phyloP scores from a whole-genome alignment of 2,888 invertebrate genomes.

The Tachina lurida region DNA sequence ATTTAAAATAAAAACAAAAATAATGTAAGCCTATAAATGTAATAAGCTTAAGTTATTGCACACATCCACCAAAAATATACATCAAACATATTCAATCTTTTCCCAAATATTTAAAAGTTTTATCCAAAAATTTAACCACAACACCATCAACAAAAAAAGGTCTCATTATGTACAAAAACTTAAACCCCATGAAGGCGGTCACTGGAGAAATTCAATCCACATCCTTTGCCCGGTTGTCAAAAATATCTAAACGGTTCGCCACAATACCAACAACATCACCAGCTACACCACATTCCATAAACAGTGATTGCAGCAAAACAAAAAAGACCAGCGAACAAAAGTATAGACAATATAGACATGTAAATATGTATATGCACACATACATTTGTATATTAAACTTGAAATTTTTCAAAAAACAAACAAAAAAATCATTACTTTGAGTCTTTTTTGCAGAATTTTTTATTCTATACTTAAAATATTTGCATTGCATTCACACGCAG shows the following conservation, averaged over 20 bases:
- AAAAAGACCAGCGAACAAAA: slow-evolving; percentile 8
- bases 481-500: too few species aligned
- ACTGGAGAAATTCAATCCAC: slow-evolving; percentile 18
- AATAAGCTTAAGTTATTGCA: neutral
- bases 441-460: too few species aligned
- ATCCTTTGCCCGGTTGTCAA: slow-evolving; percentile 49
- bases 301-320: slow-evolving; percentile 19
- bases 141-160: neutral
- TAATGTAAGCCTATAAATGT: neutral
- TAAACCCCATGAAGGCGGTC: slow-evolving; percentile 18
- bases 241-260: slow-evolving; percentile 25
- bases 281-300: slow-evolving; percentile 35
- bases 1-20: neutral
- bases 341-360: too few species aligned
- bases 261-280: slow-evolving; percentile 17
- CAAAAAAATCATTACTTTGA: too few species aligned
- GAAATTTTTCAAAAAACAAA: too few species aligned
- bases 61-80: too few species aligned
- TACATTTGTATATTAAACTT: too few species aligned
- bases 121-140: neutral
- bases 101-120: neutral
- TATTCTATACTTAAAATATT: too few species aligned
- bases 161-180: neutral
- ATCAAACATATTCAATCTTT: too few species aligned
- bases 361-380: too few species aligned